phyloP scores from a whole-genome alignment of 2,797 vertebrate species.

The Pelobates cultripes region DNA sequence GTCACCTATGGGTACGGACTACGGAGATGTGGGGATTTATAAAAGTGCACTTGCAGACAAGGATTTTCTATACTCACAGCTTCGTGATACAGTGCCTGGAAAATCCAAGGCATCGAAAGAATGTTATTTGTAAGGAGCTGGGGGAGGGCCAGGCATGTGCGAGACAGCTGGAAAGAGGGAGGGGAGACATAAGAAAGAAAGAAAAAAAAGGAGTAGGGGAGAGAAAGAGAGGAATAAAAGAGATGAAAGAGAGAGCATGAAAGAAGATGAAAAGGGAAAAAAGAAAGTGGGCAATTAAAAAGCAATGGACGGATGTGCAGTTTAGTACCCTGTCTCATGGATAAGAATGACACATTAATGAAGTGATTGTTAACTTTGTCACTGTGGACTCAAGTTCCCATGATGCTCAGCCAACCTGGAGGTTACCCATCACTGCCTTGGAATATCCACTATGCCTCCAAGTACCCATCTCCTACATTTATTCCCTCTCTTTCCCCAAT shows the following conservation, averaged over 20 bases:
- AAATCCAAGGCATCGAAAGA: constrained; percentile 74
- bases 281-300: background rate
- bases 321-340: background rate
- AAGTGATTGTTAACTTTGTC: background rate
- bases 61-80: constrained; percentile 63
- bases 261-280: background rate
- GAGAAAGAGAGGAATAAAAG: background rate
- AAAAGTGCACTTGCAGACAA: constrained; percentile 23
- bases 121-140: constrained; percentile 72
- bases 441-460: background rate
- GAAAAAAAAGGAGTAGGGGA: too few species aligned
- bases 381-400: background rate
- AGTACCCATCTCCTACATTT: too few species aligned
- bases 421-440: background rate
- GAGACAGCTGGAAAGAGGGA: constrained; percentile 61
- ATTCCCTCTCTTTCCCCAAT: too few species aligned
- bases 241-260: background rate
- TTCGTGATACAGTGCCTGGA: constrained; percentile 69
- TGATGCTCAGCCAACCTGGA: background rate
- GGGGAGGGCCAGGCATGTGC: constrained; percentile 68
- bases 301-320: background rate
- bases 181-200: background rate
- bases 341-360: background rate
- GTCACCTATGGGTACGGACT: background rate
- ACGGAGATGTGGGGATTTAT: background rate